phyloP scores from a whole-genome alignment of 2,797 vertebrate genomes.

The Telmatherina bonti region DNA sequence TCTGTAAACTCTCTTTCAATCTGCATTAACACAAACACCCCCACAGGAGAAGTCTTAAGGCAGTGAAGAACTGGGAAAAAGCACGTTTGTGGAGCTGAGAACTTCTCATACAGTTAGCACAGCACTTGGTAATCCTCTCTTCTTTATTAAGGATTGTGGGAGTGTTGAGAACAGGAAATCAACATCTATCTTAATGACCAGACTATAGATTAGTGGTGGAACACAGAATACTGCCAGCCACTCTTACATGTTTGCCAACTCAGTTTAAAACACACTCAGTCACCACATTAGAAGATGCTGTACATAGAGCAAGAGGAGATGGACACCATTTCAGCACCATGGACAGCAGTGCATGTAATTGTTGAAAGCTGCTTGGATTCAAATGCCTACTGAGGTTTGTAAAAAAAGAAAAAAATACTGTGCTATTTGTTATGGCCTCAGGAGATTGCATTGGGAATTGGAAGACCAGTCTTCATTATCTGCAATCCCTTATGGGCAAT shows the following conservation, averaged over 20 bases:
- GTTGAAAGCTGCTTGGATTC: not conserved
- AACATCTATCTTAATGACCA: conserved; percentile 1
- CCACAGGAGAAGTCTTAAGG: not conserved
- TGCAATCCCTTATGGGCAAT: conserved; percentile 21
- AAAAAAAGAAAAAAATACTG: not conserved
- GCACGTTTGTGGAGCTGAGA: not conserved
- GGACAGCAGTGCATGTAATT: conserved; percentile 50
- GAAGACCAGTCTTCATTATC: conserved; percentile 25
- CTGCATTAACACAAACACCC: not conserved
- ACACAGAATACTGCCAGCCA: not conserved
- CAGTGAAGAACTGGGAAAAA: not conserved
- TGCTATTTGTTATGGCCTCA: conserved; percentile 5
- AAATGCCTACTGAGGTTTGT: conserved; percentile 4
- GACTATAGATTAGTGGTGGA: not conserved
- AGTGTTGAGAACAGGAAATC: not conserved
- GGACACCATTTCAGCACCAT: conserved; percentile 63
- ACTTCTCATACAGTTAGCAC: conserved; percentile 5
- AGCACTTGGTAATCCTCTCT: not conserved
- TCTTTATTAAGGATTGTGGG: conserved; percentile 1
- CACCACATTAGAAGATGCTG: not conserved
- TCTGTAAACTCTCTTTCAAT: not conserved
- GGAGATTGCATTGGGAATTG: conserved; percentile 25
- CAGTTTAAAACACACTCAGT: not conserved
- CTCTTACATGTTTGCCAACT: not conserved
- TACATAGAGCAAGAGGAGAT: not conserved